These are phyloP conservation scores for Castor canadensis DNA, from an alignment of 2,113 vertebrate genomes.

Conservation along the genomic window DNA sequence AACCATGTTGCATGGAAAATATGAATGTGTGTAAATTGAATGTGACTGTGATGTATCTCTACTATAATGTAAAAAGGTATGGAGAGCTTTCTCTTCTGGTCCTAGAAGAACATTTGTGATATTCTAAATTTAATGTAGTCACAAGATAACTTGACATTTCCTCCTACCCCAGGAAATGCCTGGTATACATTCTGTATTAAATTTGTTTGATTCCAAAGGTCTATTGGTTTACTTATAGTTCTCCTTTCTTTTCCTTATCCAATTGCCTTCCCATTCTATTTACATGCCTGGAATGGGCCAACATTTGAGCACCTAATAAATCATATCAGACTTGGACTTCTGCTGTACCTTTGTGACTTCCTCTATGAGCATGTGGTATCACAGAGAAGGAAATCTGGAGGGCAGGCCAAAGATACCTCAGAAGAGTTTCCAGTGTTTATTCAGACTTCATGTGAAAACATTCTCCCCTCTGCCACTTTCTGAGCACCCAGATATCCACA, in stretches of 20 bases:
- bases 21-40: background rate
- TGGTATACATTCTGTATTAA: background rate
- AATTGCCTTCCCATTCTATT: constrained; percentile 56
- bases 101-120: background rate
- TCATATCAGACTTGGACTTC: constrained; percentile 71
- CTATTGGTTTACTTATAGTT: background rate
- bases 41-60: background rate
- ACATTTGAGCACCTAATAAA: constrained; percentile 64
- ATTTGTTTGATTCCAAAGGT: background rate
- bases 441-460: constrained; percentile 46
- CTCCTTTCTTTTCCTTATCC: background rate
- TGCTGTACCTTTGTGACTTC: constrained; percentile 55
- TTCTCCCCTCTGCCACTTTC: background rate
- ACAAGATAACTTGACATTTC: background rate
- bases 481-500: constrained; percentile 51
- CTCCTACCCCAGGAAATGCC: background rate
- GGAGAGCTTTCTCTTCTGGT: background rate
- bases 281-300: constrained; percentile 64
- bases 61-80: background rate
- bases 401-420: constrained; percentile 37
- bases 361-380: constrained; percentile 26
- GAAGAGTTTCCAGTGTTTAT: constrained; percentile 58
- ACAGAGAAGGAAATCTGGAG: constrained; percentile 43
- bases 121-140: background rate
- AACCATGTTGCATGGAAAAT: background rate